These are phyloP conservation scores for Vulpes vulpes DNA, from an alignment of 2,113 vertebrate genomes.

Conservation along the genomic window DNA sequence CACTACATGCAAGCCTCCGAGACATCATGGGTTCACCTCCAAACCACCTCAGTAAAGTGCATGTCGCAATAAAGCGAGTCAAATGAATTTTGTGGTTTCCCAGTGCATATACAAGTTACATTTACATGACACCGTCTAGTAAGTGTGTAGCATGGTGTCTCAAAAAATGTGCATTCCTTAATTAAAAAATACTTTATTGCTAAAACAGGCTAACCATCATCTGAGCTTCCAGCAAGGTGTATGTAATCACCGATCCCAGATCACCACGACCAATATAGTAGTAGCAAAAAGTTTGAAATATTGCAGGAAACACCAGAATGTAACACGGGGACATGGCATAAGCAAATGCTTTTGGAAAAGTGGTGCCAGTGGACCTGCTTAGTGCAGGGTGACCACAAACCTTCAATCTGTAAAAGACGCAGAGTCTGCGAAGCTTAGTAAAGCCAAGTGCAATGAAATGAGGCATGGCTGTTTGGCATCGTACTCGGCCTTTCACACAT, in stretches of 20 bases:
- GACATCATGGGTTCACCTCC: not conserved
- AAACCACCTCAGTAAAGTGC: not conserved
- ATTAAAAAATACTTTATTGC: not conserved
- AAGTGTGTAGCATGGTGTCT: not conserved
- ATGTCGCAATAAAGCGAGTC: not conserved
- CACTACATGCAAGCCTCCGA: not conserved
- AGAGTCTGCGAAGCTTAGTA: not conserved
- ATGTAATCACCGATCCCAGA: not conserved
- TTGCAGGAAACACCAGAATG: not conserved
- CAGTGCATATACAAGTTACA: not conserved
- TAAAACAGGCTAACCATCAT: not conserved
- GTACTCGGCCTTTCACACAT: not conserved
- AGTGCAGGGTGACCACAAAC: not conserved
- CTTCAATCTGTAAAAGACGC: not conserved
- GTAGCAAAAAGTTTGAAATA: not conserved
- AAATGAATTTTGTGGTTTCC: not conserved
- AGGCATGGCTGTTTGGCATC: not conserved
- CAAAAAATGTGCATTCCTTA: not conserved
- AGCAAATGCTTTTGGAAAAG: not conserved
- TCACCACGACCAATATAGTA: not conserved
- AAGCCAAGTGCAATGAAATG: not conserved
- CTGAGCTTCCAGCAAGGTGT: not conserved
- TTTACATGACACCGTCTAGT: not conserved
- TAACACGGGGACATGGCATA: not conserved
- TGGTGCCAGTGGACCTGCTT: not conserved